Evolutionary conservation across 1,140 invertebrate genomes (phyloP).

Genomic region (Drosophila aff.): DNA sequence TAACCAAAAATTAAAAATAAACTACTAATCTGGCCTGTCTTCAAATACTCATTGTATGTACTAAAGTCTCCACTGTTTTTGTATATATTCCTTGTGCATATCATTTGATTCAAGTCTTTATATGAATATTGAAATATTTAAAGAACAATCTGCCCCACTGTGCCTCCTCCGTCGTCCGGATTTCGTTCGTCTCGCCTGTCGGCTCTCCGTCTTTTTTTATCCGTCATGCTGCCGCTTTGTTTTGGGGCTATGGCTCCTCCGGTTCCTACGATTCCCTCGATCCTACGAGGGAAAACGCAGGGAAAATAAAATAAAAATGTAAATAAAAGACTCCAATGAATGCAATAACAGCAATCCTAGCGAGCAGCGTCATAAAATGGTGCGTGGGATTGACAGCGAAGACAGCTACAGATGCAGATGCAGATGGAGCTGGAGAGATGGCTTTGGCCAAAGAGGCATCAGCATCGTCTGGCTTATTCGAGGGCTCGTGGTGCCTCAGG

Average conservation of each 20-base stretch:
- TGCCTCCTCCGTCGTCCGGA: conserved; percentile 7
- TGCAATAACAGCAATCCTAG: conserved; percentile 70
- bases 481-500: conserved; percentile 20
- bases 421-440: conserved; percentile 23
- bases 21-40: not conserved
- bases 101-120: not conserved
- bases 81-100: not conserved
- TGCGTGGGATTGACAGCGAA: conserved; percentile 74
- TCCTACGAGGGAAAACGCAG: conserved; percentile 34
- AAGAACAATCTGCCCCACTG: not conserved
- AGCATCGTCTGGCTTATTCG: conserved; percentile 14
- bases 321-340: conserved; percentile 77
- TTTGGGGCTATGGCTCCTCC: conserved; percentile 30
- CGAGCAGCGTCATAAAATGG: conserved; percentile 69
- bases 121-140: not conserved
- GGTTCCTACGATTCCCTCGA: conserved; percentile 36
- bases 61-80: not conserved
- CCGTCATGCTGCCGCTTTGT: conserved; percentile 68
- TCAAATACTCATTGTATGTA: not conserved
- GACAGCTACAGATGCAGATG: conserved; percentile 45
- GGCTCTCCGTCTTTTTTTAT: conserved; percentile 36
- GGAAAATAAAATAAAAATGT: conserved; percentile 67
- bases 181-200: conserved; percentile 38
- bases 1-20: not conserved
- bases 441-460: conserved; percentile 11